Conservation (phyloP, 2,888 invertebrate genomes). For the Trisateles emortualis region DNA sequence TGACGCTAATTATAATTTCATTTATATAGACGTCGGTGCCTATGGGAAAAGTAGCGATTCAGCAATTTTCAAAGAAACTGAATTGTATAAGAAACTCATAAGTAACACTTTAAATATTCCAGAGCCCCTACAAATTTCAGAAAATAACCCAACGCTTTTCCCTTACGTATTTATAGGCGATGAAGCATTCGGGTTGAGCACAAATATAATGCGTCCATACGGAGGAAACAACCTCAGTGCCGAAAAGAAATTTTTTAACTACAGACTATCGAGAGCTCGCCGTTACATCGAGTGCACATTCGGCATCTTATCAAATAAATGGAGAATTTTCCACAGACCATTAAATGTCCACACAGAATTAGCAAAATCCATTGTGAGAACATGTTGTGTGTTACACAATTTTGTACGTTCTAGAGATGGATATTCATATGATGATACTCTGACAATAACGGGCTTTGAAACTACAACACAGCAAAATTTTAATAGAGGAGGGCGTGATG, state of each 20-base stretch:
- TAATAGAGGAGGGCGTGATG: slow-evolving; percentile 16
- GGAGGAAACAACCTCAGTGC: slow-evolving; percentile 35
- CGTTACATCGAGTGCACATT: slow-evolving; percentile 39
- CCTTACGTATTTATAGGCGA: slow-evolving; percentile 48
- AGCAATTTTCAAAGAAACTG: slow-evolving; percentile 5
- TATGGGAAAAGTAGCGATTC: slow-evolving; percentile 47
- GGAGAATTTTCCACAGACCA: slow-evolving; percentile 3
- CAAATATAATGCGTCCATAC: slow-evolving; percentile 22
- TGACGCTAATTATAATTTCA: slow-evolving; percentile 47
- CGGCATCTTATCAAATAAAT: slow-evolving; percentile 21
- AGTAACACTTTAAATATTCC: slow-evolving; percentile 31
- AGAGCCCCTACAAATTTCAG: slow-evolving; percentile 27
- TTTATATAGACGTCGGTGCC: slow-evolving; percentile 45
- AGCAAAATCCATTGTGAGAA: slow-evolving; percentile 4
- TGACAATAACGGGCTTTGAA: slow-evolving; percentile 18
- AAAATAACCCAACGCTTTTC: slow-evolving; percentile 33
- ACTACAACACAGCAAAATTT: neutral
- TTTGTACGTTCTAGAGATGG: slow-evolving; percentile 14
- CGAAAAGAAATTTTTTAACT: slow-evolving; percentile 42
- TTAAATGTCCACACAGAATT: slow-evolving; percentile 1
- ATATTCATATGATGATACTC: slow-evolving; percentile 21
- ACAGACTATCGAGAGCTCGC: slow-evolving; percentile 47
- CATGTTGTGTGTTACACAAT: slow-evolving; percentile 5
- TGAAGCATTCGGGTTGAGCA: slow-evolving; percentile 47
- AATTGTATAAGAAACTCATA: slow-evolving; percentile 37